Evolutionary conservation across 2,797 vertebrate genomes (phyloP), one percentile per base, ranked within the genome.

Genomic region (Ptychobarbus kaznakovi): DNA sequence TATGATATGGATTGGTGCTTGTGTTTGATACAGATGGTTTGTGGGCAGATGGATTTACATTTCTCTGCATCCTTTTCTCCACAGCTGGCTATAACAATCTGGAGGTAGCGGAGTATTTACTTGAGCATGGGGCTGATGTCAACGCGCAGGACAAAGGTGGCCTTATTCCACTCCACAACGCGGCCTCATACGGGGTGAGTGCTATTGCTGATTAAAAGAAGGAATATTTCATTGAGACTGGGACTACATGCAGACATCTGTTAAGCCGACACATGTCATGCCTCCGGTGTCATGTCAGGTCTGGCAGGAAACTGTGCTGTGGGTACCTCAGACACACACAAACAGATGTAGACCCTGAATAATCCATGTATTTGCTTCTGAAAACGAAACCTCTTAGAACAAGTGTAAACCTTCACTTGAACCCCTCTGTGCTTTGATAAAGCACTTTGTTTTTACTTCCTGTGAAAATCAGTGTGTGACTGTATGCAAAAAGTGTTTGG

Each of bases 91-190:
- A 99, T 84, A 99, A 99, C 93, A 99, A 99, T 92, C 91, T 99
- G 93, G 98, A 99, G 95, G 98, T 99, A 72, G 97, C 97, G 0
- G 98, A 99, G 84, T 99, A 99, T 92, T 96, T 99, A 83, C 89
- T 99, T 84, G 97, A 99, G 84, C 97, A 98, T 28, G 97, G 97
- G 88, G 97, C 98, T 7, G 98, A 99, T 53, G 97, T 99, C 86
- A 99, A 99, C 51, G 97, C 98, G 3, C 97, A 99, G 91, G 97
- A 99, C 91, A 99, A 99, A 95, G 97, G 97, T 81, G 98, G 98
- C 78, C 94, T 99, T 89, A 99, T 99, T 89, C 98, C 97, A 46
- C 94, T 99, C 65, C 98, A 99, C 93, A 98, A 99, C 38, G 97
- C 98, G 20, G 98, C 98, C 22, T 99, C 97, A 0, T 99, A 99